A percentile compares a stretch with the other conserved stretches of the same genome.
Evolutionary conservation across 2,113 vertebrate genomes (phyloP).

Genomic region (Cheirogaleus medius): DNA sequence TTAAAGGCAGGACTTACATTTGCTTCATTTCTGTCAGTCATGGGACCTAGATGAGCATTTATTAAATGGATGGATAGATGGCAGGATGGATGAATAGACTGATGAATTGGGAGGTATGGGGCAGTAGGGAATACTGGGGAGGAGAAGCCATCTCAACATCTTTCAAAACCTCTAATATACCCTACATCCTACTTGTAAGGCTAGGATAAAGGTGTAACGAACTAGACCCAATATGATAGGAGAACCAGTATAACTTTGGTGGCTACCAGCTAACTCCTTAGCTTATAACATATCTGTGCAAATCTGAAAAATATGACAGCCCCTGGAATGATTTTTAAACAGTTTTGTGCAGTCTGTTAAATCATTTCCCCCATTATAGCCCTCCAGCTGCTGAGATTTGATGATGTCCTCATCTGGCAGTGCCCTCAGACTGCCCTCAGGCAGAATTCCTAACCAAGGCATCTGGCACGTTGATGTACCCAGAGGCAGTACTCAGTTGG

Average conservation of each 20-base stretch:
- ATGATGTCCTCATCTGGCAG: background rate
- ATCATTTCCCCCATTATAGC: background rate
- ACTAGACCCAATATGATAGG: background rate
- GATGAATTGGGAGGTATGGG: background rate
- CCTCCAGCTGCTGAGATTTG: background rate
- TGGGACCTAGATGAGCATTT: background rate
- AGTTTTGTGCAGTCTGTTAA: conserved; percentile 19
- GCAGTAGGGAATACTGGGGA: background rate
- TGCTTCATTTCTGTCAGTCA: background rate
- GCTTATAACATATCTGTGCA: background rate
- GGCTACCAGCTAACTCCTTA: background rate
- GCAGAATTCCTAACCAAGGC: conserved; percentile 11
- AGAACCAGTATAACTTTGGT: background rate
- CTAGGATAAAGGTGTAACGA: background rate
- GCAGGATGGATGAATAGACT: background rate
- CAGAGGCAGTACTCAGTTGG: conserved; percentile 29
- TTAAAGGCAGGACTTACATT: background rate
- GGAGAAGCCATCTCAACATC: background rate
- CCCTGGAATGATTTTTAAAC: background rate
- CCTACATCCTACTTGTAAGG: background rate
- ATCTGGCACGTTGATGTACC: conserved; percentile 9
- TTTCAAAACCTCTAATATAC: background rate
- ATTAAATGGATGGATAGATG: background rate
- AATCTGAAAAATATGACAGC: background rate
- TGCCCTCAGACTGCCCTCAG: conserved; percentile 45